Conservation (phyloP, 2,113 vertebrate genomes). For the Oreochromis aureus region DNA sequence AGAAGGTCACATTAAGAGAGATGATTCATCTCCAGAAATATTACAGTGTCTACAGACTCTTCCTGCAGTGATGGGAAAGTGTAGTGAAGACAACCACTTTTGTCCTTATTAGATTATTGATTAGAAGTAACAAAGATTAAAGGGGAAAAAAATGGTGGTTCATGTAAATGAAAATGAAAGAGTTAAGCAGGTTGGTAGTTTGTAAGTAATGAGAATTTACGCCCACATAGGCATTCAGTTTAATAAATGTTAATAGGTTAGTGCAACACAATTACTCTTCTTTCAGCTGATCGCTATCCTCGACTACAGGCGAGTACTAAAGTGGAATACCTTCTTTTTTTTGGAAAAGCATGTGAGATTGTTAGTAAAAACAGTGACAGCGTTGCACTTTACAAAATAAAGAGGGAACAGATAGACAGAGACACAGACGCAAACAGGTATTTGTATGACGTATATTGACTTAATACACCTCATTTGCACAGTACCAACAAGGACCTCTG, state of each 20-base stretch:
- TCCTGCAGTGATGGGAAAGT: not conserved
- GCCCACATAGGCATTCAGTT: not conserved
- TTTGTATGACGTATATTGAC: not conserved
- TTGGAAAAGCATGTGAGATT: not conserved
- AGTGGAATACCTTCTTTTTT: conserved; percentile 8
- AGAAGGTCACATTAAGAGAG: conserved; percentile 16
- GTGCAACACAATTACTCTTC: conserved; percentile 24
- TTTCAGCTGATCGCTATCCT: not conserved
- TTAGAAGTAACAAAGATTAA: not conserved
- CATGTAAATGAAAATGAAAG: not conserved
- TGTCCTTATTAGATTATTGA: conserved; percentile 6
- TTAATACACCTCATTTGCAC: not conserved
- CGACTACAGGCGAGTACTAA: not conserved
- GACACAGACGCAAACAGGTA: not conserved
- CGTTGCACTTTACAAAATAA: not conserved
- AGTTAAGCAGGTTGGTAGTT: not conserved
- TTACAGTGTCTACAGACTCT: not conserved
- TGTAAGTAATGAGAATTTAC: conserved; percentile 21
- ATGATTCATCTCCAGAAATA: not conserved
- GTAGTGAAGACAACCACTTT: not conserved
- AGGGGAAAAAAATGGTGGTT: not conserved
- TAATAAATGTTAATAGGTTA: conserved; percentile 28
- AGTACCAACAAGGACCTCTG: not conserved
- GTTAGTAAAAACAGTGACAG: not conserved
- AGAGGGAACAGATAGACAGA: not conserved